These are phyloP conservation scores for Enteromius fasciolatus DNA, from an alignment of 2,797 vertebrate species.

Conservation along the genomic window DNA sequence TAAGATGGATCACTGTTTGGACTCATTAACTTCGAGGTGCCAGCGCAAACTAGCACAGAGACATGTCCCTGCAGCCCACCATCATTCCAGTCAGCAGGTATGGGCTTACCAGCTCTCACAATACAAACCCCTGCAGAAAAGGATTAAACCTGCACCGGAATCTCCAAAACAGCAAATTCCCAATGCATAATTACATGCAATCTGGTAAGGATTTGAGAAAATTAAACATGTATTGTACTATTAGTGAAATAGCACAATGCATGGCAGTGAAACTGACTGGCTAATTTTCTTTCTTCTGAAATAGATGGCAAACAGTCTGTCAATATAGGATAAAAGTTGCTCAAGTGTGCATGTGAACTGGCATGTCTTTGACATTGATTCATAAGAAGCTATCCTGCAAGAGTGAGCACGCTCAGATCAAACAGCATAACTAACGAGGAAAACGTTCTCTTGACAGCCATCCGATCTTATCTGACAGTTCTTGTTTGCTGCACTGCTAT, in stretches of 20 bases:
- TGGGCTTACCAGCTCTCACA: constrained; percentile 28
- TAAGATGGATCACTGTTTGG: constrained; percentile 39
- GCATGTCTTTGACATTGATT: constrained; percentile 13
- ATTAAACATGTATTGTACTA: background rate
- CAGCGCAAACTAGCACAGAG: constrained; percentile 33
- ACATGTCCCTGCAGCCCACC: constrained; percentile 52
- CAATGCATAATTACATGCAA: background rate
- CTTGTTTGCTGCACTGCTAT: constrained; percentile 19
- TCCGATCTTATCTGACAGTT: background rate
- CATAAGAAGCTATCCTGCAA: constrained; percentile 19
- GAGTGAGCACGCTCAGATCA: constrained; percentile 40
- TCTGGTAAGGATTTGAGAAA: background rate
- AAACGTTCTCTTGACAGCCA: constrained; percentile 33
- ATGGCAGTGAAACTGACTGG: background rate
- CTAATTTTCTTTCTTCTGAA: background rate
- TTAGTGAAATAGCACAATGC: background rate
- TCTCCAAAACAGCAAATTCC: background rate
- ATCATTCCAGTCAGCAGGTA: constrained; percentile 58
- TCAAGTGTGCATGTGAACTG: constrained; percentile 13
- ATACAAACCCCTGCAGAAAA: constrained; percentile 17
- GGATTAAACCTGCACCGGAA: constrained; percentile 21
- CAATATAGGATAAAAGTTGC: constrained; percentile 7
- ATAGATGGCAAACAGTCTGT: background rate
- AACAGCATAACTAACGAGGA: constrained; percentile 27
- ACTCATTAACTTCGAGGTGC: constrained; percentile 42